Conservation (phyloP, 2,113 vertebrate genomes). For the Podarcis muralis region DNA sequence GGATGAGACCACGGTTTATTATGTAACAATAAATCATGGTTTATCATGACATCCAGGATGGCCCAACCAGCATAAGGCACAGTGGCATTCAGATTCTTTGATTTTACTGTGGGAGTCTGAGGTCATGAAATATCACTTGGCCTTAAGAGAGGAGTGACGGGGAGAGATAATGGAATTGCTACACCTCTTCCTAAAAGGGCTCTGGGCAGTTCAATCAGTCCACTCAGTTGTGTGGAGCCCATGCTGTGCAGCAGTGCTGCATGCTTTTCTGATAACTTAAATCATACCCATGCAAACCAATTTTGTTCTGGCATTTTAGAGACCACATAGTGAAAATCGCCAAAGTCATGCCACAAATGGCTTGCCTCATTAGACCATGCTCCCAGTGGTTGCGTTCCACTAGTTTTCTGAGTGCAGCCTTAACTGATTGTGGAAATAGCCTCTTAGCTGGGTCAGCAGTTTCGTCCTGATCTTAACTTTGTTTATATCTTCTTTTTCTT, state of each 20-base stretch:
- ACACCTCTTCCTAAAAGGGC: background rate
- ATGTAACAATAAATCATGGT: too few species aligned
- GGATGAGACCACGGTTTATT: background rate
- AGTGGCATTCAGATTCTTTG: background rate
- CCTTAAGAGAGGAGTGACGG: background rate
- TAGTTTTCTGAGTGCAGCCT: background rate
- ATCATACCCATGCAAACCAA: background rate
- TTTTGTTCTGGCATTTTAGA: background rate
- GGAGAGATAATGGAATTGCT: background rate
- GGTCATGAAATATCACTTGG: background rate
- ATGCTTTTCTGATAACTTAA: background rate
- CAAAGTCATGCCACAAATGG: background rate
- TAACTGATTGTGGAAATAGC: background rate
- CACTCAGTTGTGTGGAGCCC: background rate
- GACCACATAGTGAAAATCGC: background rate
- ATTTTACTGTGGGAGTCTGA: background rate
- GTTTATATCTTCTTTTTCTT: background rate
- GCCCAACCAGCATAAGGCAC: too few species aligned
- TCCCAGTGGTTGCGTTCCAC: background rate
- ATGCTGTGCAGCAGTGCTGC: background rate
- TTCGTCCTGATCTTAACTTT: background rate
- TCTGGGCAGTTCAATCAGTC: background rate
- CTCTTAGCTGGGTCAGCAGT: background rate
- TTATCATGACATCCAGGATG: too few species aligned
- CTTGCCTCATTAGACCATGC: background rate